A percentile compares a stretch with the other conserved stretches of the same genome.
Conservation (phyloP, 2,888 invertebrate species). For the Meandrusa payeni region DNA sequence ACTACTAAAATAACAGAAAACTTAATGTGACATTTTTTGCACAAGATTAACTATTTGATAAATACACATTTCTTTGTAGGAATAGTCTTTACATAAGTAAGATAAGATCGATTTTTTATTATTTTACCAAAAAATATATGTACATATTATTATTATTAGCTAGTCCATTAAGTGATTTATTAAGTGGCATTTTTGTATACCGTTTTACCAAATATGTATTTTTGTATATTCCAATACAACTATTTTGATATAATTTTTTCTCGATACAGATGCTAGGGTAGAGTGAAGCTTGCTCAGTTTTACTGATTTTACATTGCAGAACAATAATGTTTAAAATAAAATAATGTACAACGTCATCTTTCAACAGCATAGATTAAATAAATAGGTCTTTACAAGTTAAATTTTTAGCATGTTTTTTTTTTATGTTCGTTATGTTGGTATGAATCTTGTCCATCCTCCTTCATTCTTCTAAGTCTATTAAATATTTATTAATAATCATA, state of each 20-base stretch:
- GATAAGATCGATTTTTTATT: conserved; percentile 24
- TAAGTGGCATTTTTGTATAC: conserved; percentile 27
- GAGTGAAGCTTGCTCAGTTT: conserved; percentile 9
- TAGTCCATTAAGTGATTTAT: conserved; percentile 26
- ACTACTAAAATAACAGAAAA: too few species aligned
- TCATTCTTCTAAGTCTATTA: too few species aligned
- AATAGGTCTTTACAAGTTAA: too few species aligned
- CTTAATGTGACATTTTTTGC: too few species aligned
- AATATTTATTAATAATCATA: too few species aligned
- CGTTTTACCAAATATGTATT: conserved; percentile 23
- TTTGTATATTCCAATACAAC: conserved; percentile 19
- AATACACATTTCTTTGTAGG: conserved; percentile 7
- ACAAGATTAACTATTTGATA: too few species aligned
- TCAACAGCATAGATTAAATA: too few species aligned
- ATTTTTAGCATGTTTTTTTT: too few species aligned
- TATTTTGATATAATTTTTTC: conserved; percentile 22
- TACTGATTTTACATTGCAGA: neutral
- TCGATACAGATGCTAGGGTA: conserved; percentile 12
- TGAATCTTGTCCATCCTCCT: too few species aligned
- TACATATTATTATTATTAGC: conserved; percentile 27
- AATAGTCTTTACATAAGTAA: conserved; percentile 14
- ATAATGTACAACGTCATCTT: too few species aligned
- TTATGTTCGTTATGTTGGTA: too few species aligned
- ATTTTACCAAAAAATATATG: conserved; percentile 29
- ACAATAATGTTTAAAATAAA: too few species aligned